Evolutionary conservation across 2,797 vertebrate species (phyloP).

Genomic region (Leuciscus waleckii): DNA sequence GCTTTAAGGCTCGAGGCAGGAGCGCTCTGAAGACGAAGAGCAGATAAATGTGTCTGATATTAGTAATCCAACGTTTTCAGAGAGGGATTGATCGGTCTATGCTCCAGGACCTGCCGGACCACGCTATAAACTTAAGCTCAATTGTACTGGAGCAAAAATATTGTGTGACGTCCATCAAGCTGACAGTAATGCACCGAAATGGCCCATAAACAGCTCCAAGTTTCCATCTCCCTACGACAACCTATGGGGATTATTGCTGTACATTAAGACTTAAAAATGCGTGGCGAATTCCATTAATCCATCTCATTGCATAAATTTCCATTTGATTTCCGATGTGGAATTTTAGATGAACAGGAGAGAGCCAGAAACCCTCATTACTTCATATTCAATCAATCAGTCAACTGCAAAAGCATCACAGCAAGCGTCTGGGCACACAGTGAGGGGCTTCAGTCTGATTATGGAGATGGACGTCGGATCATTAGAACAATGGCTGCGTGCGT

Average conservation of each 20-base stretch:
- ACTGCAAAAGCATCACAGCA: constrained; percentile 66
- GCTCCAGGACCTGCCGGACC: constrained; percentile 57
- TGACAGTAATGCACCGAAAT: constrained; percentile 84
- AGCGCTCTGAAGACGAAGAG: neutral
- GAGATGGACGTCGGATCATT: constrained; percentile 81
- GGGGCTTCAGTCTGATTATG: constrained; percentile 84
- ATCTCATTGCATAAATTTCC: constrained; percentile 86
- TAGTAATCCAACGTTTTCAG: constrained; percentile 23
- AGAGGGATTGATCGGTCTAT: constrained; percentile 49
- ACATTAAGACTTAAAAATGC: constrained; percentile 82
- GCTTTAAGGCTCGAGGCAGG: constrained; percentile 17
- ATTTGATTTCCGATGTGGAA: constrained; percentile 84
- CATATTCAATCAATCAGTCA: constrained; percentile 87
- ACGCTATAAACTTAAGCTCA: constrained; percentile 73
- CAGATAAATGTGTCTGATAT: constrained; percentile 48
- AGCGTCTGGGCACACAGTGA: constrained; percentile 70
- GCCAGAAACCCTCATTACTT: constrained; percentile 84
- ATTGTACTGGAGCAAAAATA: constrained; percentile 70
- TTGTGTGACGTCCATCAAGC: constrained; percentile 80
- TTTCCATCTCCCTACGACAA: constrained; percentile 79
- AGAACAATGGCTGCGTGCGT: constrained; percentile 65
- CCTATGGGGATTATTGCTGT: constrained; percentile 79
- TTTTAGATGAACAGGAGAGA: constrained; percentile 83
- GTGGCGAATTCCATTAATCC: constrained; percentile 80
- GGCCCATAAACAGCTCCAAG: constrained; percentile 82